These are phyloP conservation scores for Leptinotarsa lineolata DNA, from an alignment of 1,140 invertebrate genomes.

Conservation along the genomic window DNA sequence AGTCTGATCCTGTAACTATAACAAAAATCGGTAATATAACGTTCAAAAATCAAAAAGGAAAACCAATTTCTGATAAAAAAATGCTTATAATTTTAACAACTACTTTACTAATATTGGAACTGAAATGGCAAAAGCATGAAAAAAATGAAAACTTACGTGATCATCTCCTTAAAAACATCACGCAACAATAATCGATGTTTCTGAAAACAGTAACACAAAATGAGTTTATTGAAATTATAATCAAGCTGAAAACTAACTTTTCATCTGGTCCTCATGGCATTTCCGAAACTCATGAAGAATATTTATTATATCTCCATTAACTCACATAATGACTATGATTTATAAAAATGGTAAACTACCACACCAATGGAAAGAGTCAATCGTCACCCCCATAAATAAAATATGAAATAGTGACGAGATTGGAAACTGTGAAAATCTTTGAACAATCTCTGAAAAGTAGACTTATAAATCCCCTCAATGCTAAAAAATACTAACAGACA, in stretches of 20 bases:
- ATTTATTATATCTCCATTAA: too few relatives aligned
- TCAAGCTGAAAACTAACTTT: background rate
- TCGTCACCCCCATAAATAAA: too few relatives aligned
- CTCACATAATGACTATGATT: too few relatives aligned
- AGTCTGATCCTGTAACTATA: too few relatives aligned
- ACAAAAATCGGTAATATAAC: background rate
- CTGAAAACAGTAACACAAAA: background rate
- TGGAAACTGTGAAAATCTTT: too few relatives aligned
- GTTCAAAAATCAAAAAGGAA: background rate
- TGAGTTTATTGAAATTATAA: background rate
- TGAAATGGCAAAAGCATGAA: background rate
- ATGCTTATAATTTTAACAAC: background rate
- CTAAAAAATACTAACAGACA: too few relatives aligned
- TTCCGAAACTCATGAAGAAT: background rate
- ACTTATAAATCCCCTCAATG: too few relatives aligned
- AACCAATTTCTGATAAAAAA: background rate
- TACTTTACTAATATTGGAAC: background rate
- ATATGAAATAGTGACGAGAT: too few relatives aligned
- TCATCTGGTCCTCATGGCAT: background rate
- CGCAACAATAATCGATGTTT: background rate
- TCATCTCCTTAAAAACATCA: background rate
- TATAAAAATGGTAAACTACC: too few relatives aligned
- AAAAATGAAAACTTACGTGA: background rate
- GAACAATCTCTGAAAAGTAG: too few relatives aligned
- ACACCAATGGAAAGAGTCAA: too few relatives aligned